These are phyloP conservation scores for Tenebrio molitor DNA, from an alignment of 1,140 invertebrate species.

Conservation along the genomic window DNA sequence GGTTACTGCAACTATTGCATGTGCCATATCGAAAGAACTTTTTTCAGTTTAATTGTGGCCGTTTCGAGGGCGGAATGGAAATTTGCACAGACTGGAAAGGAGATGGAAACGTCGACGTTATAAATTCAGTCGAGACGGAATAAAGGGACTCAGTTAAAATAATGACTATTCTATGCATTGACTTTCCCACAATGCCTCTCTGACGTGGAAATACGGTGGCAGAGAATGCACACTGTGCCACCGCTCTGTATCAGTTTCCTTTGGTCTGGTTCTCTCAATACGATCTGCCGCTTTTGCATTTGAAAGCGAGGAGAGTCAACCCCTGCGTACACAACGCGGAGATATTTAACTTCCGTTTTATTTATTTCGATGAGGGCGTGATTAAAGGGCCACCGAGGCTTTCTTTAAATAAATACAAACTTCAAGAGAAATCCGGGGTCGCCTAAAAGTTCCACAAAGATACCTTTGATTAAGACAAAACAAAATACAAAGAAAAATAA, in stretches of 20 bases:
- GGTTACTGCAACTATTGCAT: conserved; percentile 12
- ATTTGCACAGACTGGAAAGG: not conserved
- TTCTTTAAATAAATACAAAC: too few relatives aligned
- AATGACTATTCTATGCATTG: conserved; percentile 57
- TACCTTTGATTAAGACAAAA: too few relatives aligned
- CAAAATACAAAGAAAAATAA: too few relatives aligned
- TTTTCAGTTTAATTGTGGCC: not conserved
- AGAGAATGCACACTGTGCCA: conserved; percentile 31
- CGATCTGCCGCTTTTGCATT: conserved; percentile 47
- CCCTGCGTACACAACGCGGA: not conserved
- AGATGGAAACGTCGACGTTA: conserved; percentile 29
- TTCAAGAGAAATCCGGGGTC: too few relatives aligned
- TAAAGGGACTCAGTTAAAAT: conserved; percentile 48
- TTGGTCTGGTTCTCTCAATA: conserved; percentile 25
- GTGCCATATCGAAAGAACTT: conserved; percentile 31
- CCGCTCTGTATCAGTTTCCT: conserved; percentile 50
- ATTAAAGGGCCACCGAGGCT: not conserved
- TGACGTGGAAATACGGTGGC: conserved; percentile 53
- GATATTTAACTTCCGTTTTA: conserved; percentile 1
- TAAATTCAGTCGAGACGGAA: conserved; percentile 44
- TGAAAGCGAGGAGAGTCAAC: conserved; percentile 37
- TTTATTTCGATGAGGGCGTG: not conserved
- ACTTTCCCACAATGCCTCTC: conserved; percentile 52
- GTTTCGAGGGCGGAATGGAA: not conserved
- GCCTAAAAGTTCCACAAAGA: too few relatives aligned